phyloP scores from a whole-genome alignment of 1,140 invertebrate species.

The Agraylea sexmaculata region DNA sequence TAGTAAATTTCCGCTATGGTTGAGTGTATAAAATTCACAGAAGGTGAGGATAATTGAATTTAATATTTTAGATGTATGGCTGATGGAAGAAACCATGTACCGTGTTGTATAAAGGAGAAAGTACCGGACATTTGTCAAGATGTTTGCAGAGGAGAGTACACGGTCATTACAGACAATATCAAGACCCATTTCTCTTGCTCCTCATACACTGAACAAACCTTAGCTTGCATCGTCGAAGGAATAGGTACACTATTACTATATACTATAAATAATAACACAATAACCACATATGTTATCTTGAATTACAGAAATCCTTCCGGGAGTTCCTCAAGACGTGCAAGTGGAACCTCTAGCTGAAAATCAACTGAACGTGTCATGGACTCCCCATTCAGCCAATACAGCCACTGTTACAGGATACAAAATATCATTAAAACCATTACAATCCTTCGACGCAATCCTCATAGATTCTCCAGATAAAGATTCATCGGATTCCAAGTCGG shows the following conservation, averaged over 20 bases:
- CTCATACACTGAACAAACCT: slow-evolving; percentile 64
- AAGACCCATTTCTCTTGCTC: slow-evolving; percentile 75
- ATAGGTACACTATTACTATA: slow-evolving; percentile 45
- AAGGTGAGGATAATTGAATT: too few relatives aligned
- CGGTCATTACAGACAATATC: slow-evolving; percentile 69
- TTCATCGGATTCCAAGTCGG: too few relatives aligned
- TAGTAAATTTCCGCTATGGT: too few relatives aligned
- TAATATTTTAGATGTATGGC: slow-evolving; percentile 47
- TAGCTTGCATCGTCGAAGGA: slow-evolving; percentile 70
- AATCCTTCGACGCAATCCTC: slow-evolving; percentile 48
- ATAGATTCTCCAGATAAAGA: slow-evolving; percentile 37
- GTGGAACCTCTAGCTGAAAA: slow-evolving; percentile 58
- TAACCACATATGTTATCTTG: not conserved
- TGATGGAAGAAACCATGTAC: slow-evolving; percentile 71
- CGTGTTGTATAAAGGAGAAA: slow-evolving; percentile 66
- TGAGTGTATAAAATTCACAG: too few relatives aligned
- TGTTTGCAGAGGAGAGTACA: slow-evolving; percentile 75
- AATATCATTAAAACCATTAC: slow-evolving; percentile 58
- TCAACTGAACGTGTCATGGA: slow-evolving; percentile 57
- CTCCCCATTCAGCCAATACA: slow-evolving; percentile 45
- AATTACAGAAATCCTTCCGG: slow-evolving; percentile 58
- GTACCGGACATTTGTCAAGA: slow-evolving; percentile 76
- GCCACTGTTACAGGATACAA: slow-evolving; percentile 53
- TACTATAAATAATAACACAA: not conserved
- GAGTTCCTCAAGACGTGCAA: slow-evolving; percentile 55